Evolutionary conservation across 2,113 vertebrate genomes (phyloP).

Genomic region (Azemiops feae): DNA sequence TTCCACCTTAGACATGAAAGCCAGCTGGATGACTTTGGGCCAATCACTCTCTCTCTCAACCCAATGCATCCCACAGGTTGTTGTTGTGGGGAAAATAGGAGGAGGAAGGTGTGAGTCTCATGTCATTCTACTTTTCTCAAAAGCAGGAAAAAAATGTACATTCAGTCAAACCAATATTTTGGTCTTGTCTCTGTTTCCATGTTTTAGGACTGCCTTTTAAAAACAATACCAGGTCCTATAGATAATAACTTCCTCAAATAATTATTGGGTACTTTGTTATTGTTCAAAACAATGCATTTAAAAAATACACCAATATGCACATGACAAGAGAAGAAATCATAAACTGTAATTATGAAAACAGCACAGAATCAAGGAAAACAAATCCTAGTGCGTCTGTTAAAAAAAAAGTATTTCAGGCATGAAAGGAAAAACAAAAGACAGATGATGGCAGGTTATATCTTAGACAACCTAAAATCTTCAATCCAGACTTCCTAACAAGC

Average conservation of each 20-base stretch:
- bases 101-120: neutral
- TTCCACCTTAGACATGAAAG: neutral
- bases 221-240: neutral
- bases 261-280: neutral
- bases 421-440: neutral
- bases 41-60: neutral
- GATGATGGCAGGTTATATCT: neutral
- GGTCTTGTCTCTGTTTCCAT: neutral
- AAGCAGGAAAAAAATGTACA: neutral
- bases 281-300: neutral
- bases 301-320: neutral
- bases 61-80: neutral
- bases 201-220: neutral
- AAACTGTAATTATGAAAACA: neutral
- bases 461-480: neutral
- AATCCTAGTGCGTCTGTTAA: neutral
- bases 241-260: neutral
- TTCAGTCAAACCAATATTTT: neutral
- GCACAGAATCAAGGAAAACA: neutral
- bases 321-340: neutral
- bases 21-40: neutral
- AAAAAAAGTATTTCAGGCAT: neutral
- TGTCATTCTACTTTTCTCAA: neutral
- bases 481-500: too few species aligned
- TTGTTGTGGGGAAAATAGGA: neutral